Base-by-base conservation (phyloP, 2,113 vertebrate genomes). In the Turnix velox region DNA sequence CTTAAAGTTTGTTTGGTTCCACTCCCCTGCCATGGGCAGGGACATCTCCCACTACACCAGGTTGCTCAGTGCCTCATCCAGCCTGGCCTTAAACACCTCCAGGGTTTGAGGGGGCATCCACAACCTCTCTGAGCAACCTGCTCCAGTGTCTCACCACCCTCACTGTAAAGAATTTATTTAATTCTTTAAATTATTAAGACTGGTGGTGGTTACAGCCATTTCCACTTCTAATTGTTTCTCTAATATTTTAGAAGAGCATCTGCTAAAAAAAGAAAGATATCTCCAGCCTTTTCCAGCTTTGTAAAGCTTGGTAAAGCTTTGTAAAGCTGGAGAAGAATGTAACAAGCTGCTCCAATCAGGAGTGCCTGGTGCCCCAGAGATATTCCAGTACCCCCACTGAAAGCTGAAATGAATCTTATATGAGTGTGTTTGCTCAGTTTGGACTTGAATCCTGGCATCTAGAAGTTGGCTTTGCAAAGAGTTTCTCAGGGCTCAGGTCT, bases 211-310 rank as follows among this genome's bases (percentile, higher is more conserved):
- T 91, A 71, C 27, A 65, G 59, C 45, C 43, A 87, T 92, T 82
- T 69, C 37, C 14, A 20, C 24, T 67, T 75, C 57, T 67, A 81
- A 59, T 76, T 79, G 52, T 39, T 24, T 87, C 58, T 79, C 18
- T 11, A 58, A 73, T 91, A 75, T 83, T 95, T 88, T 79, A 95
- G 82, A 87, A 93, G 55, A 48, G 42, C 84, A 48, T 61, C 75
- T 82, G 79, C 40, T 57, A 91, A 55, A 39, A 96, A 57, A 65
- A 46, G 22, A 17, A 59, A 42, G 61, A 16, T 4, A 2, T 6
- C 43, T 55, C 37, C 27, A 80, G 58, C 35, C 13, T 12, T 27
- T 24, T 23, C 20, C 27, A 42, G 9, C 42, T 74, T 45, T 58
- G 20, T 37, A 33, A 39, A 58, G 39, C 4, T 13, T n/a, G n/a